A percentile compares a stretch with the other conserved stretches of the same genome.
These are phyloP conservation scores for Lagodon rhomboides DNA, from an alignment of 2,797 vertebrate species.

Conservation along the genomic window DNA sequence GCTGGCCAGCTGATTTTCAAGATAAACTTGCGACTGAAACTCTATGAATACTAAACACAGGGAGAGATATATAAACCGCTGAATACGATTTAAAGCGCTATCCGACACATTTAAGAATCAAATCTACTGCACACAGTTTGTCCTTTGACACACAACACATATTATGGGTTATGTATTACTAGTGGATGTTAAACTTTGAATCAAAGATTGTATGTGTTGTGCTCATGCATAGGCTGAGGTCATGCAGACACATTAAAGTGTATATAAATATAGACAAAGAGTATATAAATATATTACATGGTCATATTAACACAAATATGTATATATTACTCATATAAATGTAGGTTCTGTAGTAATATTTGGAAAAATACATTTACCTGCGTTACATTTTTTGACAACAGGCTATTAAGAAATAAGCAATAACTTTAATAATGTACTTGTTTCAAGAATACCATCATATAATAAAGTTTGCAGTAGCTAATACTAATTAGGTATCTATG, in stretches of 20 bases:
- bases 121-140: not conserved
- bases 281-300: no score
- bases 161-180: not conserved
- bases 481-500: no score
- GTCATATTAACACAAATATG: no score
- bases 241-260: no score
- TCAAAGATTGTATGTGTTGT: not conserved
- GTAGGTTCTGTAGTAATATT: no score
- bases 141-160: not conserved
- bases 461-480: not conserved
- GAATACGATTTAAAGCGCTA: not conserved
- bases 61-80: not conserved
- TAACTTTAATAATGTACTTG: no score
- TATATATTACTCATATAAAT: no score
- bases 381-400: not conserved
- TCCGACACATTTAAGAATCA: not conserved
- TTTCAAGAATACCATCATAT: no score
- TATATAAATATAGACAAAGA: no score
- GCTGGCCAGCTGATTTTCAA: constrained; percentile 2
- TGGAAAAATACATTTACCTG: no score
- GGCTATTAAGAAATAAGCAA: not conserved
- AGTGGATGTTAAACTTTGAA: not conserved
- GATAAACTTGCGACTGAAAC: constrained; percentile 13
- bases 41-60: constrained; percentile 31
- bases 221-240: not conserved